phyloP scores from a whole-genome alignment of 2,888 invertebrate genomes.

The Temnothorax ravouxi region DNA sequence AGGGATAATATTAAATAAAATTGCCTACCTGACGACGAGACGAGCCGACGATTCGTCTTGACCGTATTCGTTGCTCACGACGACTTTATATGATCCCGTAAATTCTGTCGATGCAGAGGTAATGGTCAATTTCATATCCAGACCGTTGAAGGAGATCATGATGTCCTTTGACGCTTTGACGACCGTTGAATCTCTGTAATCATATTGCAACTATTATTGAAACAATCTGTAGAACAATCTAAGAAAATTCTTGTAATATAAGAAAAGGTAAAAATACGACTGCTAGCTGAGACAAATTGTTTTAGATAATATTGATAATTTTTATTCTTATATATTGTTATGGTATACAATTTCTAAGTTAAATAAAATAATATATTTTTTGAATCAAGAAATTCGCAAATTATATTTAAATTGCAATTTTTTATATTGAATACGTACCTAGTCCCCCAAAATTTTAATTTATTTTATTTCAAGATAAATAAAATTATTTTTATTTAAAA shows the following conservation, averaged over 20 bases:
- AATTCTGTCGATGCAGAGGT: slow-evolving; percentile 91
- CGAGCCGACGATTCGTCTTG: slow-evolving; percentile 95
- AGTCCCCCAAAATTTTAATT: slow-evolving; percentile 88
- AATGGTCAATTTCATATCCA: slow-evolving; percentile 93
- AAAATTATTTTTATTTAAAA: neutral
- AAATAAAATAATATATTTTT: slow-evolving; percentile 2
- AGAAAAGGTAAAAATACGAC: neutral
- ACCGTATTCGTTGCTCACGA: slow-evolving; percentile 96
- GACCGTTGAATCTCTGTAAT: slow-evolving; percentile 88
- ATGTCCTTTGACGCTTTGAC: slow-evolving; percentile 93
- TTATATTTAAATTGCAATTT: neutral
- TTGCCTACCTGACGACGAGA: slow-evolving; percentile 90
- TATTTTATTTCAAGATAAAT: neutral
- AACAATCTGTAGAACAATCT: neutral
- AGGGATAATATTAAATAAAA: neutral
- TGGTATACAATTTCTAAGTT: neutral
- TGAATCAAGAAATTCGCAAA: neutral
- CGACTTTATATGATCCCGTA: slow-evolving; percentile 93
- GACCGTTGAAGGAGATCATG: slow-evolving; percentile 94
- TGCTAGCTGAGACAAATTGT: neutral
- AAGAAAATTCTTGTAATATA: neutral
- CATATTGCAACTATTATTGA: neutral
- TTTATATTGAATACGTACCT: slow-evolving; percentile 88
- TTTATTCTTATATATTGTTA: neutral
- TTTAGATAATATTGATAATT: neutral